Conservation (phyloP, 2,888 invertebrate genomes). For the Meghimatium bilineatum region DNA sequence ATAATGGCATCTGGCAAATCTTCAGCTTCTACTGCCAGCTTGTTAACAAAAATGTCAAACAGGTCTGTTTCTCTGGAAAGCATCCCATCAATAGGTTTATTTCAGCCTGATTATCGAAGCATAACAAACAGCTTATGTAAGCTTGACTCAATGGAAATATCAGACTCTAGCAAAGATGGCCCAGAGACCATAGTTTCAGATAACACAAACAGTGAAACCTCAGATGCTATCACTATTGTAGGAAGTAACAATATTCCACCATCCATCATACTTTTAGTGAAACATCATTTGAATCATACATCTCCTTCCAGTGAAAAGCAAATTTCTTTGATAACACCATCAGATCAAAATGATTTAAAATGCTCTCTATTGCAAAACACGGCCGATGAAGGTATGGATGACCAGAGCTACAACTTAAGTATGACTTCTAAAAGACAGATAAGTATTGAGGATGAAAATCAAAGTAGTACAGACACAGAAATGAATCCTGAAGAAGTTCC, state of each 20-base stretch:
- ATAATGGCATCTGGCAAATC: neutral
- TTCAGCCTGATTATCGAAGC: slow-evolving; percentile 19
- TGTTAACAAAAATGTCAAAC: slow-evolving; percentile 40
- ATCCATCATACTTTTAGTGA: slow-evolving; percentile 23
- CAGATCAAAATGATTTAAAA: neutral
- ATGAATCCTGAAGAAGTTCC: neutral
- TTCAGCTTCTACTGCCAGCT: neutral
- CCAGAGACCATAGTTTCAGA: neutral
- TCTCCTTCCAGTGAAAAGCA: neutral
- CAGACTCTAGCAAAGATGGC: neutral
- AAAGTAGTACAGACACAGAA: slow-evolving; percentile 7
- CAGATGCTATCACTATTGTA: slow-evolving; percentile 8
- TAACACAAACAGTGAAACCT: neutral
- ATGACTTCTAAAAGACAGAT: neutral
- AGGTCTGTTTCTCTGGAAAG: slow-evolving; percentile 43
- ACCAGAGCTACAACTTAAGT: neutral
- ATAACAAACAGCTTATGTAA: neutral
- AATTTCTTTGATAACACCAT: slow-evolving; percentile 10
- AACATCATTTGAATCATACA: slow-evolving; percentile 1
- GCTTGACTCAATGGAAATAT: neutral
- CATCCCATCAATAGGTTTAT: slow-evolving; percentile 42
- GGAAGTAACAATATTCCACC: slow-evolving; percentile 36
- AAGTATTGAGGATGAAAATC: neutral
- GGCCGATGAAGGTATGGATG: neutral
- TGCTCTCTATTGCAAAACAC: neutral